Percentiles rank a stretch among this genome's conserved stretches.
These are phyloP conservation scores for Oxyura jamaicensis DNA, from an alignment of 2,113 vertebrate species.

Conservation along the genomic window DNA sequence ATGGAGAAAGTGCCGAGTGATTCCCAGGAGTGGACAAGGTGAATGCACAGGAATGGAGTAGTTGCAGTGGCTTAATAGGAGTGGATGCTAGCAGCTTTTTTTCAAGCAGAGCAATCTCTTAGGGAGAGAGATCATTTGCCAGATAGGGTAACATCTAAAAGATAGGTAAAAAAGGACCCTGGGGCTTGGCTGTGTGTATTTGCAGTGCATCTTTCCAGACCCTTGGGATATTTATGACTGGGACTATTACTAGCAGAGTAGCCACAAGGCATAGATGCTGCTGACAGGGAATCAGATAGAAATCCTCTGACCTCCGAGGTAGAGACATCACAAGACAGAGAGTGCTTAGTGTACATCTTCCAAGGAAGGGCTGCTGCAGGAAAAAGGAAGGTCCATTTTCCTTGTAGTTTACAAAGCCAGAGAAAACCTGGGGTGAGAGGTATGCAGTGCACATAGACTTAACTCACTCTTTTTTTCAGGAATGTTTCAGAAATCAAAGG, in stretches of 20 bases:
- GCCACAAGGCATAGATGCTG: not conserved
- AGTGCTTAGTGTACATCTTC: accelerated
- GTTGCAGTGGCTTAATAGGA: not conserved
- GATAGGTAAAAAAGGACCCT: not conserved
- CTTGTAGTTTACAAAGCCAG: not conserved
- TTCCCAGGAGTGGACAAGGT: not conserved
- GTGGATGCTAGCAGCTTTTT: not conserved
- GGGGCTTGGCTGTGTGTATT: not conserved
- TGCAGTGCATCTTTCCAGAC: not conserved
- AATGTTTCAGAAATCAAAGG: not conserved
- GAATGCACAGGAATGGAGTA: not conserved
- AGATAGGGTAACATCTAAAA: not conserved
- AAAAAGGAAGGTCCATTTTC: not conserved
- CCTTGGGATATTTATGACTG: not conserved
- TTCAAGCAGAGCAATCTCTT: not conserved
- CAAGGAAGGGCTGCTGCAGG: not conserved
- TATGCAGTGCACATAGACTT: not conserved
- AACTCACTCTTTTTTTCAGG: not conserved
- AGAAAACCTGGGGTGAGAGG: not conserved
- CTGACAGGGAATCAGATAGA: not conserved
- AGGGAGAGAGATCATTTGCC: not conserved
- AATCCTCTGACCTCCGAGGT: not conserved
- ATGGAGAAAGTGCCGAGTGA: not conserved
- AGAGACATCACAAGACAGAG: not conserved
- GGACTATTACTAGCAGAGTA: not conserved